A percentile compares a stretch with the other conserved stretches of the same genome.
Conservation (phyloP, 2,113 vertebrate genomes). For the Sebastes fasciatus region DNA sequence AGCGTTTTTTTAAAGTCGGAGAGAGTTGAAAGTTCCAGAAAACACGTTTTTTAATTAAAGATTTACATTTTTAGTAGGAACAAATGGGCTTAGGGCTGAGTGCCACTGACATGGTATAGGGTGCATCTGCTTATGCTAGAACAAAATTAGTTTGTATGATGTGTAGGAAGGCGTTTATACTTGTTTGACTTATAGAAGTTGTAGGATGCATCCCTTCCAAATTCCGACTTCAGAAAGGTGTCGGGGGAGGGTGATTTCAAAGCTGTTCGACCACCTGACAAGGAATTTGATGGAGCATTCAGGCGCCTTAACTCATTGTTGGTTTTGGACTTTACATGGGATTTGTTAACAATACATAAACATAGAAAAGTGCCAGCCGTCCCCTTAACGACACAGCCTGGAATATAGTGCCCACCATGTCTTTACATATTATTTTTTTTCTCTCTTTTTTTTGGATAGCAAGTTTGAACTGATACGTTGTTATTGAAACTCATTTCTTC, state of each 20-base stretch:
- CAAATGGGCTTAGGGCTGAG: no score
- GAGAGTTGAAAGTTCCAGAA: neutral
- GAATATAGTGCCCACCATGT: neutral
- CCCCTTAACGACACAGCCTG: neutral
- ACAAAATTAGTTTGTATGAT: neutral
- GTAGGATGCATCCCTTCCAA: no score
- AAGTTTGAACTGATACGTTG: neutral
- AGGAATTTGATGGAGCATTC: no score
- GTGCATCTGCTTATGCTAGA: neutral
- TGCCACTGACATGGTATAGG: no score
- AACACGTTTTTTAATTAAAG: neutral
- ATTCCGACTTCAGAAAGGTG: no score
- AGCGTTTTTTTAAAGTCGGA: neutral
- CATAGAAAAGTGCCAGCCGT: neutral
- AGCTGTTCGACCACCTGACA: no score
- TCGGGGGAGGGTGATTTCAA: no score
- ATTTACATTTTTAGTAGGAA: neutral
- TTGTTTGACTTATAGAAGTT: neutral
- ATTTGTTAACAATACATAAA: neutral
- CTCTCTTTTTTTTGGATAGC: neutral
- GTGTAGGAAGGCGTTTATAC: neutral
- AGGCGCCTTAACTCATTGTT: neutral
- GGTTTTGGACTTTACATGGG: neutral
- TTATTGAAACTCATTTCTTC: slow-evolving; percentile 10
- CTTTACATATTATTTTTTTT: neutral